These are phyloP conservation scores for Thalassarche chlororhynchos DNA, from an alignment of 2,113 vertebrate species.

Conservation along the genomic window DNA sequence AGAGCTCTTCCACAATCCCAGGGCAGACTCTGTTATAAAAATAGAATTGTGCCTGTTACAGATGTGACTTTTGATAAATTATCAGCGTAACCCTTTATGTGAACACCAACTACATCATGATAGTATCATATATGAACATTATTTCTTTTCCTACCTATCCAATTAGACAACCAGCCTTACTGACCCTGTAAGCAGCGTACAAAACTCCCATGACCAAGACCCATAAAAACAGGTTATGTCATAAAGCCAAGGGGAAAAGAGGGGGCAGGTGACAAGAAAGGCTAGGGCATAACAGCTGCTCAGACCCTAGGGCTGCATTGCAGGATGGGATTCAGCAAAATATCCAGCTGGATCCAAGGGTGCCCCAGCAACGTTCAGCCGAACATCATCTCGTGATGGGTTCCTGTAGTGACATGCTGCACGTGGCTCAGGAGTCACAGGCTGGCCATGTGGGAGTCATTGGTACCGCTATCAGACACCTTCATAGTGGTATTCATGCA, in stretches of 20 bases:
- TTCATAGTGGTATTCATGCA: fast-evolving
- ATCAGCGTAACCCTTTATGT: background rate
- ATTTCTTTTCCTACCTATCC: background rate
- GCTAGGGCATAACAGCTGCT: background rate
- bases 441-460: fast-evolving
- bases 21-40: background rate
- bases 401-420: background rate
- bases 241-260: background rate
- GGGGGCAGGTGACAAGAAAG: background rate
- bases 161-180: background rate
- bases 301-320: background rate
- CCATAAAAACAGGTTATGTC: background rate
- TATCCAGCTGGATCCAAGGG: background rate
- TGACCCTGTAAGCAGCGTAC: background rate
- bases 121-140: background rate
- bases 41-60: background rate
- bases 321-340: background rate
- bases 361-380: background rate
- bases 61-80: background rate
- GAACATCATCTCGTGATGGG: background rate
- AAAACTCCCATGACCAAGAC: background rate
- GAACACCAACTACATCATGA: background rate
- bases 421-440: background rate
- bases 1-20: background rate
- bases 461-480: fast-evolving